phyloP scores from a whole-genome alignment of 23 tunicate species.

The Oikopleura dioica region DNA sequence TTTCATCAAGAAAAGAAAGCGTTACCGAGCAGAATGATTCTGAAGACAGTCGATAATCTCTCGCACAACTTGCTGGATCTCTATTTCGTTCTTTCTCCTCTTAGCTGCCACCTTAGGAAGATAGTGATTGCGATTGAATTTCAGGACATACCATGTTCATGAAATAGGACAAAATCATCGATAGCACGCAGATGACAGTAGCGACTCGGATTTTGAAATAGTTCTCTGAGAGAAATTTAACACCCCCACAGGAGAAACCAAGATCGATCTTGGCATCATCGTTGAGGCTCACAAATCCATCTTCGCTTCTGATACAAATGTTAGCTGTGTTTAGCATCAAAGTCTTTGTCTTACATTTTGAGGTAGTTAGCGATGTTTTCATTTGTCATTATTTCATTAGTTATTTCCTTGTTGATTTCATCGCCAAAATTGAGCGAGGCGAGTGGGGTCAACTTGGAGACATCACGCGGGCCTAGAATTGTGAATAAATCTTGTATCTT shows the following conservation, averaged over 20 bases:
- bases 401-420: no score
- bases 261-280: background rate
- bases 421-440: no score
- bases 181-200: background rate
- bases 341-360: background rate
- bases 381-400: background rate
- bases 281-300: background rate
- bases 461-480: background rate
- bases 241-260: background rate
- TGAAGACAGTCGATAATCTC: background rate
- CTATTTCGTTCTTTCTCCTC: no score
- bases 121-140: no score
- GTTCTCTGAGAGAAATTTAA: background rate
- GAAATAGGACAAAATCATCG: background rate
- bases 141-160: no score
- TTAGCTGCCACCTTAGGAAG: no score
- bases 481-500: background rate
- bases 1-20: background rate
- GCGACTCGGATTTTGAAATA: background rate
- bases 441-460: no score
- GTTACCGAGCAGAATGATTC: conserved; percentile 5
- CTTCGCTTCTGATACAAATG: background rate
- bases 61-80: background rate
- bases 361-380: background rate
- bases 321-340: background rate